phyloP scores from a whole-genome alignment of 2,888 invertebrate species.

The Caprella mutica region DNA sequence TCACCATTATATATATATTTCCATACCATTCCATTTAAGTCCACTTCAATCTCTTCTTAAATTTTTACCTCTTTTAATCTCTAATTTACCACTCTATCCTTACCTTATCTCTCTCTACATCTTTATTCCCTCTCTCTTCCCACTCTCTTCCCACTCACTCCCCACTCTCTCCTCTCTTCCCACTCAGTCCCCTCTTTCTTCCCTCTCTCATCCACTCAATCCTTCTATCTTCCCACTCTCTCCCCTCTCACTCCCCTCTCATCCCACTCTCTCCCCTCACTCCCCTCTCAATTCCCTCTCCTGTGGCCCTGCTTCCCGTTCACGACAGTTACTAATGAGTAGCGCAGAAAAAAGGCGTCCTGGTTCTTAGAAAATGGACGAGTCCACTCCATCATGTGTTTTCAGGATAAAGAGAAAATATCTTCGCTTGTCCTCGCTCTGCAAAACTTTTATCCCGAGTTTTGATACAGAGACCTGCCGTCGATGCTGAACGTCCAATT shows the following conservation, averaged over 20 bases:
- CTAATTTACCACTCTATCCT: no score
- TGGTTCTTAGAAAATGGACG: conserved; percentile 35
- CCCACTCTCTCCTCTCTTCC: no score
- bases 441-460: conserved; percentile 24
- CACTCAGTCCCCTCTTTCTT: background rate
- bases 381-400: conserved; percentile 34
- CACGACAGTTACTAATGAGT: conserved; percentile 34
- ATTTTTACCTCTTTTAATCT: no score
- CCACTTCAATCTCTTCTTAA: no score
- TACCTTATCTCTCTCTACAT: no score
- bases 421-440: conserved; percentile 33
- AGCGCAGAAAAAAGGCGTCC: conserved; percentile 28
- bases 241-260: background rate
- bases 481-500: conserved; percentile 18
- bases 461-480: conserved; percentile 27
- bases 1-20: background rate
- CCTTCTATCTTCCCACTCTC: background rate
- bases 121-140: no score
- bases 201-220: background rate
- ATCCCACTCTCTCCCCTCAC: background rate
- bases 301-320: conserved; percentile 14
- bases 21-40: no score
- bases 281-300: conserved; percentile 1
- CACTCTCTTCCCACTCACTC: no score
- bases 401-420: conserved; percentile 35